These are phyloP conservation scores for Apostichopus leukothele DNA, from an alignment of 53 echinoderm and acorn worm genomes.

Conservation along the genomic window DNA sequence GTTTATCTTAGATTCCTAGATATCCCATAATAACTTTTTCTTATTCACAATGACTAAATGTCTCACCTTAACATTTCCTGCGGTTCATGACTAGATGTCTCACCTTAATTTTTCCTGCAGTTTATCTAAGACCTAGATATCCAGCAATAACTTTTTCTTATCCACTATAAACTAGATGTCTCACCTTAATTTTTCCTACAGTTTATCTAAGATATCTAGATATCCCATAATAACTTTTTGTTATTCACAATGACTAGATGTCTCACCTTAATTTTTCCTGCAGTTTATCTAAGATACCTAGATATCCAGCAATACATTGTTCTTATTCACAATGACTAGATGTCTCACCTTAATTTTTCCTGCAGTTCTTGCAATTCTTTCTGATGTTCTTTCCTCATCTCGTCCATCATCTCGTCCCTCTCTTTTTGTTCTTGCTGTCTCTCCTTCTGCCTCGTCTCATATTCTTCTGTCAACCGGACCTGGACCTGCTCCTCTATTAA, in stretches of 20 bases:
- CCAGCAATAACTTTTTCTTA: slow-evolving; percentile 47
- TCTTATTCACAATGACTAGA: no score
- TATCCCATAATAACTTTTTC: no score
- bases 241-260: no score
- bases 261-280: slow-evolving; percentile 54
- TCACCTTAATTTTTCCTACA: slow-evolving; percentile 54
- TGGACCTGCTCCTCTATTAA: slow-evolving; percentile 86
- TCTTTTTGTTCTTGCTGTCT: slow-evolving; percentile 66
- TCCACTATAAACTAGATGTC: not conserved
- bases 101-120: slow-evolving; percentile 53
- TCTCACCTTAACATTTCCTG: slow-evolving; percentile 51
- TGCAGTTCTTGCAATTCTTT: slow-evolving; percentile 54
- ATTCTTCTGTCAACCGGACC: slow-evolving; percentile 78
- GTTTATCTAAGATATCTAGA: not conserved
- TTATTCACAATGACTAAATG: no score
- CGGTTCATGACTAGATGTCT: not conserved
- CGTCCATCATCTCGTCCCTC: slow-evolving; percentile 62
- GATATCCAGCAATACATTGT: no score
- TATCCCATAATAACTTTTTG: no score
- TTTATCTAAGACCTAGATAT: not conserved
- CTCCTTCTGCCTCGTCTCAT: slow-evolving; percentile 72
- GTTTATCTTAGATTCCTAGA: not conserved
- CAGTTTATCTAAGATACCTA: not conserved
- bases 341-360: slow-evolving; percentile 52
- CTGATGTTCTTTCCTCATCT: slow-evolving; percentile 64